Conservation (phyloP, 1,140 invertebrate species). For the Asbolus verrucosus region DNA sequence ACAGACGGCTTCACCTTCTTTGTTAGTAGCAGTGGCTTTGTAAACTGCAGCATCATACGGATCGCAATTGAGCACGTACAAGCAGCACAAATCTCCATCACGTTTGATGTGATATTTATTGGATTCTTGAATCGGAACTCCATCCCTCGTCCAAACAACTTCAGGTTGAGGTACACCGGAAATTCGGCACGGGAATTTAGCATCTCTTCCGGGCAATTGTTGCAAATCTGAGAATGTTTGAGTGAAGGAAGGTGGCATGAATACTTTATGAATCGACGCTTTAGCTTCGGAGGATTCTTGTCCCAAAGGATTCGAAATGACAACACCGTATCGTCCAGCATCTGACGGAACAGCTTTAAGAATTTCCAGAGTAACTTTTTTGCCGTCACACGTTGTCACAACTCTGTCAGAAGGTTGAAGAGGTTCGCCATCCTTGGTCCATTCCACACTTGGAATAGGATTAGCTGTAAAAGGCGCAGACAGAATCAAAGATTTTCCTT, state of each 20-base stretch:
- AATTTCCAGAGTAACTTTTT: slow-evolving; percentile 83
- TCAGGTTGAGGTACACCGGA: slow-evolving; percentile 89
- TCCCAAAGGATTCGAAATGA: slow-evolving; percentile 80
- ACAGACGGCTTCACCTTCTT: slow-evolving; percentile 82
- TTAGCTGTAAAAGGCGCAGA: slow-evolving; percentile 83
- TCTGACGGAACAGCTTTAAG: slow-evolving; percentile 77
- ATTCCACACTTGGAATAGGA: slow-evolving; percentile 86
- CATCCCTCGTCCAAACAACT: slow-evolving; percentile 86
- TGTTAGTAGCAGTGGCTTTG: slow-evolving; percentile 82
- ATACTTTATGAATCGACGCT: slow-evolving; percentile 82
- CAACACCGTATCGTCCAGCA: slow-evolving; percentile 82
- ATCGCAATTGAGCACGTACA: slow-evolving; percentile 79
- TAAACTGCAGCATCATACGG: slow-evolving; percentile 80
- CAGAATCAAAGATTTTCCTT: slow-evolving; percentile 77
- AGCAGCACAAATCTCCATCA: slow-evolving; percentile 82
- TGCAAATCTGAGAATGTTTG: slow-evolving; percentile 88
- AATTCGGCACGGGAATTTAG: slow-evolving; percentile 85
- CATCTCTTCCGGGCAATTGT: slow-evolving; percentile 82
- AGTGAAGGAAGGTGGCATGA: slow-evolving; percentile 82
- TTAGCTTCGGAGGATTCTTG: slow-evolving; percentile 76
- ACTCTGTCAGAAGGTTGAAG: slow-evolving; percentile 74
- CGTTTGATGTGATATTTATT: slow-evolving; percentile 83
- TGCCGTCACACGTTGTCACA: slow-evolving; percentile 83
- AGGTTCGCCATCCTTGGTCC: slow-evolving; percentile 83
- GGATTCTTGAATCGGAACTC: slow-evolving; percentile 73